Conservation (phyloP, 2,797 vertebrate species). For the Morelia viridis region DNA sequence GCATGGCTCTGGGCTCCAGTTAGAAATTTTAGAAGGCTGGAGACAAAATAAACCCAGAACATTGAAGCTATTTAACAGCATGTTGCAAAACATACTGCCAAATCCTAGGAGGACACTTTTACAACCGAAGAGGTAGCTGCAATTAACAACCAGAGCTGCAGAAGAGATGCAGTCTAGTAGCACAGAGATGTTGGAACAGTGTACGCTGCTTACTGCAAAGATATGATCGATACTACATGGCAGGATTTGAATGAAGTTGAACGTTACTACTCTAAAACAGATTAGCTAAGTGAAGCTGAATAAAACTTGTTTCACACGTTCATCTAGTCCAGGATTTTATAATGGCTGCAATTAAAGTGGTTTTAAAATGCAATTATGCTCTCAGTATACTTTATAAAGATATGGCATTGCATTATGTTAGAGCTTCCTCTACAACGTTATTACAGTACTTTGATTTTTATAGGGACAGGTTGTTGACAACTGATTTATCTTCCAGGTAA, state of each 20-base stretch:
- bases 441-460: conserved; percentile 20
- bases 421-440: background rate
- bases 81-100: conserved; percentile 7
- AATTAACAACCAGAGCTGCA: conserved; percentile 4
- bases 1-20: background rate
- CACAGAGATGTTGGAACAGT: background rate
- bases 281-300: background rate
- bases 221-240: background rate
- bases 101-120: conserved; percentile 18
- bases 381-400: background rate
- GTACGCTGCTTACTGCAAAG: background rate
- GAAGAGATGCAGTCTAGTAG: conserved; percentile 20
- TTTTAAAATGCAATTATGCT: background rate
- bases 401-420: background rate
- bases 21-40: conserved; percentile 2
- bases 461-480: background rate
- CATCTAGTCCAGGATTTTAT: background rate
- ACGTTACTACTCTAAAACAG: background rate
- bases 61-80: conserved; percentile 9
- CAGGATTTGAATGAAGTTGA: background rate
- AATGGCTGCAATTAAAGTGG: rapidly evolving
- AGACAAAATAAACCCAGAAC: conserved; percentile 28
- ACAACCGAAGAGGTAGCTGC: conserved; percentile 12
- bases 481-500: conserved; percentile 36
- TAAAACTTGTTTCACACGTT: background rate